Base-by-base conservation (phyloP, 30 jellyfish, hydroid and myxozoan genomes). In the Phacellophora camtschatica region DNA sequence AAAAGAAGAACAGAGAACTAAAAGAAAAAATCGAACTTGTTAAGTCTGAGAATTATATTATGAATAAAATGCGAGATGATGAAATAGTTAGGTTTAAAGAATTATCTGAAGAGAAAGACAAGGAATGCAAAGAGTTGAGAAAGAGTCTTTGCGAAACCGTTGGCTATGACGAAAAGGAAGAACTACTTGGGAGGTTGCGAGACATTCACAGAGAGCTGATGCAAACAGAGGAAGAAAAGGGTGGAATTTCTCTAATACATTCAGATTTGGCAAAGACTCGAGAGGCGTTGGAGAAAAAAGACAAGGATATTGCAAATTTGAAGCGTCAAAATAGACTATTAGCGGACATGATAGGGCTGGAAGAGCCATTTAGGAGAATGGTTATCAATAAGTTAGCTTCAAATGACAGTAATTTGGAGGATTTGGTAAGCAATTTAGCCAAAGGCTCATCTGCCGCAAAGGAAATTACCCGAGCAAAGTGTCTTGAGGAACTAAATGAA, bases 181-280 rank as follows among this genome's bases (percentile, higher is more conserved):
- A 72, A 45, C 82, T 72, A 13, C 65, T 66, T 8, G 76, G 27
- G 6, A 76, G 88, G 34, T 27, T 88, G 73, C 67, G 81, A 30
- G 83, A 71, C 9, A 50, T 69, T 29, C 88, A 88, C 37, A 50
- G 81, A 18, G 83, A 88, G 36, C 35, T 77, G 39, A 51, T 88
- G 67, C 79, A 65, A 27, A 70, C 85, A 19, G 86, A 71, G 4
- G 70, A 20, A 4, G 31, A 19, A 19, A 71, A 19, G 13, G 74
- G 31, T 19, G 72, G 53, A 30, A 27, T 30, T 30, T 53, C 24
- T 20, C 13, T 9, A 4, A 65, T 41, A 37, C 22, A 37, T 22
- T 29, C 64, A 5, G 81, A 37, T n/a, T 5, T 7, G 4, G 71
- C 9, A 19, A 24, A 57, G 71, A 57, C 43, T 29, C 71, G 31